A percentile compares a stretch with the other conserved stretches of the same genome.
These are phyloP conservation scores for Natator depressus DNA, from an alignment of 2,113 vertebrate species.

Conservation along the genomic window DNA sequence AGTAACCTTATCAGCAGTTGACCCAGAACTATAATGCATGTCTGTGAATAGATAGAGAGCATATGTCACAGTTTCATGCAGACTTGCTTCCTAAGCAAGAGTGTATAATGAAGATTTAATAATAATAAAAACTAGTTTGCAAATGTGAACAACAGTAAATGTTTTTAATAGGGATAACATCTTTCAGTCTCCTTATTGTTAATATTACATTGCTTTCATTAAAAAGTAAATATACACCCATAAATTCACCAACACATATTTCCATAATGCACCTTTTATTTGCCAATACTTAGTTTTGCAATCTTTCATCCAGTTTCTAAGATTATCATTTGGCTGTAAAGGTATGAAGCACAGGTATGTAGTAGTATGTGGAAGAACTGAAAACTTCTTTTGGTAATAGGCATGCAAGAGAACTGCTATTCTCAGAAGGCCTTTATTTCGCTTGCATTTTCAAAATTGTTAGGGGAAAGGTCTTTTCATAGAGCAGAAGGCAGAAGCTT, in stretches of 20 bases:
- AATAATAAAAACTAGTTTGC: conserved; percentile 61
- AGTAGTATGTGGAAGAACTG: neutral
- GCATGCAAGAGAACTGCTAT: neutral
- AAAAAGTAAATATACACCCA: neutral
- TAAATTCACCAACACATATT: neutral
- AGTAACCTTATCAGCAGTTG: conserved; percentile 96
- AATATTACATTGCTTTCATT: conserved; percentile 21
- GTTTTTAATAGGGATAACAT: conserved; percentile 28
- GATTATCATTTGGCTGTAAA: conserved; percentile 44
- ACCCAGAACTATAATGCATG: conserved; percentile 88
- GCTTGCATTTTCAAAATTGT: conserved; percentile 22
- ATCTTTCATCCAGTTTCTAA: neutral
- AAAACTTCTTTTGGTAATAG: conserved; percentile 21
- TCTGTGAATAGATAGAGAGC: conserved; percentile 83
- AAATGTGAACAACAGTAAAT: neutral
- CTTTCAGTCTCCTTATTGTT: conserved; percentile 26
- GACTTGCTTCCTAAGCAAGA: conserved; percentile 74
- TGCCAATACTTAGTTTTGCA: conserved; percentile 48
- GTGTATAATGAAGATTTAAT: conserved; percentile 78
- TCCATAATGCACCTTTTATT: neutral
- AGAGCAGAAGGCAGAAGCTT: conserved; percentile 22
- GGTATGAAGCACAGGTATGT: conserved; percentile 2
- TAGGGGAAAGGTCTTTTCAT: conserved; percentile 32
- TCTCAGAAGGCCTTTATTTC: conserved; percentile 29
- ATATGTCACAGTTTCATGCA: conserved; percentile 86